Conservation (phyloP, 2,888 invertebrate genomes). For the Hydropsyche betteni region DNA sequence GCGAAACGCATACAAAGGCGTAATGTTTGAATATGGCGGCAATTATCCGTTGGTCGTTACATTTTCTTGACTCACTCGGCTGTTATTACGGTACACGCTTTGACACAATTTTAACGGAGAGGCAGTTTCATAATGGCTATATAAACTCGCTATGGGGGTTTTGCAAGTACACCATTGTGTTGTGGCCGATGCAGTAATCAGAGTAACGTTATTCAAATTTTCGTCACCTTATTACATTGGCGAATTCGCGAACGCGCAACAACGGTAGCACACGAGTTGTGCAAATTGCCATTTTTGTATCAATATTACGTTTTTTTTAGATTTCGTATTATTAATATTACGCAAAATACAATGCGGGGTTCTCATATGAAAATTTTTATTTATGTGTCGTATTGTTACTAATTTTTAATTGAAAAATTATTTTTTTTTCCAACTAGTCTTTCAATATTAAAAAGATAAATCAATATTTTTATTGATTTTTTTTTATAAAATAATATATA, state of each 20-base stretch:
- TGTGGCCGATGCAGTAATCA: constrained; percentile 14
- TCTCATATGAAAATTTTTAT: too few relatives aligned
- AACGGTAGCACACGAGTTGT: neutral
- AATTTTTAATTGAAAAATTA: too few relatives aligned
- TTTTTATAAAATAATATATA: too few relatives aligned
- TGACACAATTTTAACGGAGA: constrained; percentile 27
- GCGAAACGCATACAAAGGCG: too few relatives aligned
- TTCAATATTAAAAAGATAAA: too few relatives aligned
- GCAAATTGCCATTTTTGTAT: neutral
- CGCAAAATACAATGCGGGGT: too few relatives aligned
- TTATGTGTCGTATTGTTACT: too few relatives aligned
- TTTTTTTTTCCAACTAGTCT: too few relatives aligned
- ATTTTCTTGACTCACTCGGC: constrained; percentile 22
- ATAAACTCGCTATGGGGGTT: constrained; percentile 10
- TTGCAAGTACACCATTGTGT: constrained; percentile 27
- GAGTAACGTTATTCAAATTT: constrained; percentile 22
- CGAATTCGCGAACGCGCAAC: neutral
- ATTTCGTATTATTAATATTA: too few relatives aligned
- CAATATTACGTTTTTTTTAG: neutral
- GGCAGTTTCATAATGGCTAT: constrained; percentile 22
- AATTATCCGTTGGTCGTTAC: constrained; percentile 14
- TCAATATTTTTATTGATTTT: too few relatives aligned
- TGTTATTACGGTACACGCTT: constrained; percentile 30
- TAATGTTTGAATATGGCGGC: too few relatives aligned
- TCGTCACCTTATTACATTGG: constrained; percentile 13